phyloP scores from a whole-genome alignment of 2,797 vertebrate species.

The Pachyuromys duprasi region DNA sequence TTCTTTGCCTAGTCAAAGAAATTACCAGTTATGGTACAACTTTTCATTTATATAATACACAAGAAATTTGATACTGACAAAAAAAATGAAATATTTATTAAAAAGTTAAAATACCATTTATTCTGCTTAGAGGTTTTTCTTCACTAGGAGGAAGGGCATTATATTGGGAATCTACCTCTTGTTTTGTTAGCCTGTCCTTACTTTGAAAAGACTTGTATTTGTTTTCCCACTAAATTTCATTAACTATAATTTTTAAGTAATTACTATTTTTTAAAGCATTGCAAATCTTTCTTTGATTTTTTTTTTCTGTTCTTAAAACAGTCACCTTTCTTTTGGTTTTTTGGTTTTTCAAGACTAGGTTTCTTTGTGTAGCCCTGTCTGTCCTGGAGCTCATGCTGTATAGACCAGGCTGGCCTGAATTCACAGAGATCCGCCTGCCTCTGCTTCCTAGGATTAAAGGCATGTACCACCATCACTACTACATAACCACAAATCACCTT shows the following conservation, averaged over 20 bases:
- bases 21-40: background rate
- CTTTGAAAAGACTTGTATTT: constrained; percentile 48
- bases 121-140: constrained; percentile 46
- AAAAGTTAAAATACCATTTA: constrained; percentile 12
- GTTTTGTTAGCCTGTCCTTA: background rate
- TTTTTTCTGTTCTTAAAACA: constrained; percentile 50
- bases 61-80: background rate
- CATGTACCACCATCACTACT: background rate
- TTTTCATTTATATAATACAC: background rate
- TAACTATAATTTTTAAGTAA: background rate
- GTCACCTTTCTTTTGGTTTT: background rate
- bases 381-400: background rate
- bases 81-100: constrained; percentile 1
- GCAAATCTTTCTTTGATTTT: constrained; percentile 39
- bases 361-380: background rate
- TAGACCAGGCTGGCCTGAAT: background rate
- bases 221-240: background rate
- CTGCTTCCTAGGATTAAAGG: background rate
- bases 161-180: background rate
- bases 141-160: background rate
- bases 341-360: background rate
- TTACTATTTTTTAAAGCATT: constrained; percentile 18
- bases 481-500: background rate
- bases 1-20: constrained; percentile 46
- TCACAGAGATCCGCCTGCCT: background rate